Percentiles rank a stretch among this genome's conserved stretches.
phyloP scores from a whole-genome alignment of 2,113 vertebrate species.

The Uropsilus gracilis region DNA sequence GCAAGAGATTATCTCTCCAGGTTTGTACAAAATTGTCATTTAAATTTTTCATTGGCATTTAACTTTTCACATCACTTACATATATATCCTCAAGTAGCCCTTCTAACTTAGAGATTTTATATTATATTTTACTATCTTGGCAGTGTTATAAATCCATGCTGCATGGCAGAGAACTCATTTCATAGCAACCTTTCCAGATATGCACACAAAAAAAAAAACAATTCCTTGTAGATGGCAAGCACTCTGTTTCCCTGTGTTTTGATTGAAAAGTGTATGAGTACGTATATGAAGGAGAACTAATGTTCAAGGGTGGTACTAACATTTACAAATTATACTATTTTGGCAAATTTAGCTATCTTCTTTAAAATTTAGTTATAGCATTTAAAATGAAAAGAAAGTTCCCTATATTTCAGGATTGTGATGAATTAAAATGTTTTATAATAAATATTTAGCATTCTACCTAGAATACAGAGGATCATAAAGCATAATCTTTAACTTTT shows the following conservation, averaged over 20 bases:
- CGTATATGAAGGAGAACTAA: not conserved
- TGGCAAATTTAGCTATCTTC: not conserved
- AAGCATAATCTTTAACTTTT: not conserved
- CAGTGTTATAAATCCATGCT: not conserved
- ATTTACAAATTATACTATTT: not conserved
- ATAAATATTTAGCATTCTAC: not conserved
- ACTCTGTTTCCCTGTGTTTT: not conserved
- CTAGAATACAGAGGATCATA: not conserved
- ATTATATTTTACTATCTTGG: not conserved
- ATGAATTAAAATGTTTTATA: not conserved
- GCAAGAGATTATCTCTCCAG: not conserved
- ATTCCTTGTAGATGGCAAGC: not conserved
- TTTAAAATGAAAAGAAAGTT: not conserved
- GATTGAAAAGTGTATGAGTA: not conserved
- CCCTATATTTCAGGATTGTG: not conserved
- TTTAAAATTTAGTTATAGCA: not conserved
- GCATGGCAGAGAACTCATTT: not conserved
- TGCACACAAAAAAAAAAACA: not conserved
- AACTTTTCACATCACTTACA: conserved; percentile 12
- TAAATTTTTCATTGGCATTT: not conserved
- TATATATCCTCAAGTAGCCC: not conserved
- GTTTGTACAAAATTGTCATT: not conserved
- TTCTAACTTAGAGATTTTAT: not conserved
- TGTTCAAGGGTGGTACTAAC: not conserved
- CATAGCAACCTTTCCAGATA: not conserved